Evolutionary conservation across 2,113 vertebrate genomes (phyloP).

Genomic region (Neodon shergylaensis): DNA sequence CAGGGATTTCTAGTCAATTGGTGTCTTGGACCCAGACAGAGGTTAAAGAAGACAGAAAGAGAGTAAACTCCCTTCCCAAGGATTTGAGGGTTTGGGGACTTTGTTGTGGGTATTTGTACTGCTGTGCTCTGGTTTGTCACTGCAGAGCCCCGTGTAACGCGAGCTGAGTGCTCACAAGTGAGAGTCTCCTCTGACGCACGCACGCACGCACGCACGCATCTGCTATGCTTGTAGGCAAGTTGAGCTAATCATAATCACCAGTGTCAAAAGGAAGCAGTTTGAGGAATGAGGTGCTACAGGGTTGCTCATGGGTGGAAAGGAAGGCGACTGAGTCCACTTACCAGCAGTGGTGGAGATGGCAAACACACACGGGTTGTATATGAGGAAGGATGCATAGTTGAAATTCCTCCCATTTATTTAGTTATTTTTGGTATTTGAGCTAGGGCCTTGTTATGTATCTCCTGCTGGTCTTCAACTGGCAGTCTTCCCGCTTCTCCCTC

Average conservation of each 20-base stretch:
- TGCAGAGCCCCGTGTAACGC: too few relatives aligned
- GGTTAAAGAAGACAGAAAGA: neutral
- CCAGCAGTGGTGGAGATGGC: neutral
- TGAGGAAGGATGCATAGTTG: too few relatives aligned
- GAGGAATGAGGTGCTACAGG: neutral
- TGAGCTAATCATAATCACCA: neutral
- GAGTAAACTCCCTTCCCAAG: neutral
- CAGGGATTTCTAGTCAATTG: neutral
- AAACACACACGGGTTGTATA: neutral
- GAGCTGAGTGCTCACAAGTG: neutral
- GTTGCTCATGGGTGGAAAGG: neutral
- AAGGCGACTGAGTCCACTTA: neutral
- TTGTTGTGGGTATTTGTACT: neutral
- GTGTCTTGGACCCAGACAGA: neutral
- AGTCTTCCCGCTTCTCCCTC: neutral
- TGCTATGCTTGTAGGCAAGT: neutral
- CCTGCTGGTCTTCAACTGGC: neutral
- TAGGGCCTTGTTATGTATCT: neutral
- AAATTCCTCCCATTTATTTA: neutral
- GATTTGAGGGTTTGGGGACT: neutral
- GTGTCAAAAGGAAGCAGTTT: neutral
- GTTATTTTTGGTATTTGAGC: neutral
- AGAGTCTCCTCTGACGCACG: neutral
- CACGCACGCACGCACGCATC: neutral
- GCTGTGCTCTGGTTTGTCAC: neutral